Evolutionary conservation across 2,113 vertebrate genomes (phyloP).

Genomic region (Parotia lawesii): DNA sequence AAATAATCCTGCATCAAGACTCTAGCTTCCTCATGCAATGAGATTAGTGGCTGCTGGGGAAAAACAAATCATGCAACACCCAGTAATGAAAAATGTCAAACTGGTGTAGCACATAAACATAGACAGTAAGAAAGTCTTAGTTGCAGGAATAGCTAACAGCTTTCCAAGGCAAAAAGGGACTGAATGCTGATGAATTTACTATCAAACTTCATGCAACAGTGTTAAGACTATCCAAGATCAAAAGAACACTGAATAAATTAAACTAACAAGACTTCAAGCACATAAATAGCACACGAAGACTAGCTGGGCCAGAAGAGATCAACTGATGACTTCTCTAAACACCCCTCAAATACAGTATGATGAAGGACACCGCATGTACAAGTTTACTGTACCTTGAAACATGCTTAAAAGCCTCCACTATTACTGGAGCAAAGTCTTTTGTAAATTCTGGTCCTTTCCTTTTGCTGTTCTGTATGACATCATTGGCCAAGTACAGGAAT

Average conservation of each 20-base stretch:
- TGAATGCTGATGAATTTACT: background rate
- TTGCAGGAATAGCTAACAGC: background rate
- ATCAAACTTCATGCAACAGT: background rate
- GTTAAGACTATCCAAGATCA: background rate
- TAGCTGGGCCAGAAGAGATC: background rate
- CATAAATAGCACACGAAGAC: background rate
- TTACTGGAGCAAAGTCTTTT: constrained; percentile 95
- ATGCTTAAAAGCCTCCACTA: constrained; percentile 95
- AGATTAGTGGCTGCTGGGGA: background rate
- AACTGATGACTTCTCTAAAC: background rate
- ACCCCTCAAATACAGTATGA: background rate
- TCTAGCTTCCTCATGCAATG: background rate
- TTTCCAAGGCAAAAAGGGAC: background rate
- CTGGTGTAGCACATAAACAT: background rate
- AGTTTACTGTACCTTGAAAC: constrained; percentile 85
- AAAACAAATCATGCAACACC: background rate
- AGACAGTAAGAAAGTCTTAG: background rate
- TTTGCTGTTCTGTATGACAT: constrained; percentile 99
- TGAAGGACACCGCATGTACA: background rate
- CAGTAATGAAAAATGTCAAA: background rate
- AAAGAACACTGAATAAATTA: background rate
- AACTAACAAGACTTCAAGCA: background rate
- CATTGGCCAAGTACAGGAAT: constrained; percentile 97
- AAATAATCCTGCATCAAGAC: background rate
- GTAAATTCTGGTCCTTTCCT: constrained; percentile 98